phyloP scores from a whole-genome alignment of 2,113 vertebrate genomes.

The Nesoenas mayeri region DNA sequence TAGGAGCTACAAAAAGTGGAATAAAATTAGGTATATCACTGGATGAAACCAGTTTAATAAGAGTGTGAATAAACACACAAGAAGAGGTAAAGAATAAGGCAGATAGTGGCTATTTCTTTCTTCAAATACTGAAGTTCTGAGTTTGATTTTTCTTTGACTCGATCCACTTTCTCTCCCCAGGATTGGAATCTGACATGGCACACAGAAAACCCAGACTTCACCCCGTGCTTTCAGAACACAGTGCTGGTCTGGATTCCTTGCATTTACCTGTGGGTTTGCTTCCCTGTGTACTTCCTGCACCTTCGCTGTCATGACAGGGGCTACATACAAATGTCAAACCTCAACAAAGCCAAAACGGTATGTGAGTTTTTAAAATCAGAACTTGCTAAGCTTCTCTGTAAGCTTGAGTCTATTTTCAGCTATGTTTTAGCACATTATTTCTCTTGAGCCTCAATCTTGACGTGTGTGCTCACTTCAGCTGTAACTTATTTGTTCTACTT shows the following conservation, averaged over 20 bases:
- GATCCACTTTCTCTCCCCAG: conserved; percentile 57
- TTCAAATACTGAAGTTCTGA: neutral
- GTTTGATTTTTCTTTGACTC: neutral
- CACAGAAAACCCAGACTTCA: conserved; percentile 86
- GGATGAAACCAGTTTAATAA: neutral
- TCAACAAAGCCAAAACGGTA: conserved; percentile 95
- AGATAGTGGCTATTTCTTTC: neutral
- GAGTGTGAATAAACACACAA: neutral
- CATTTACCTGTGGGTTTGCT: conserved; percentile 87
- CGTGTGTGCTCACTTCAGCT: neutral
- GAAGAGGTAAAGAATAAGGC: neutral
- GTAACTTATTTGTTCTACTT: neutral
- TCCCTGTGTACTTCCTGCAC: conserved; percentile 86
- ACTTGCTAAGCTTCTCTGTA: rapidly evolving
- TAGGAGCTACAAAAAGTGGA: neutral
- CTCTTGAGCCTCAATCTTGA: neutral
- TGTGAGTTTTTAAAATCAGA: neutral
- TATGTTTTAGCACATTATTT: neutral
- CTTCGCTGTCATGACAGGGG: conserved; percentile 82
- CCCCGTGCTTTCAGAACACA: conserved; percentile 93
- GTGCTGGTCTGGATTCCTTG: conserved; percentile 91
- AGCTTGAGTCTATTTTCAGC: neutral
- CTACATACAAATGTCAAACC: conserved; percentile 92
- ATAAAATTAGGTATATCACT: neutral
- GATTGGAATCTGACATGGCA: conserved; percentile 92